Evolutionary conservation across 2,113 vertebrate species (phyloP).

Genomic region (Synchiropus splendidus): DNA sequence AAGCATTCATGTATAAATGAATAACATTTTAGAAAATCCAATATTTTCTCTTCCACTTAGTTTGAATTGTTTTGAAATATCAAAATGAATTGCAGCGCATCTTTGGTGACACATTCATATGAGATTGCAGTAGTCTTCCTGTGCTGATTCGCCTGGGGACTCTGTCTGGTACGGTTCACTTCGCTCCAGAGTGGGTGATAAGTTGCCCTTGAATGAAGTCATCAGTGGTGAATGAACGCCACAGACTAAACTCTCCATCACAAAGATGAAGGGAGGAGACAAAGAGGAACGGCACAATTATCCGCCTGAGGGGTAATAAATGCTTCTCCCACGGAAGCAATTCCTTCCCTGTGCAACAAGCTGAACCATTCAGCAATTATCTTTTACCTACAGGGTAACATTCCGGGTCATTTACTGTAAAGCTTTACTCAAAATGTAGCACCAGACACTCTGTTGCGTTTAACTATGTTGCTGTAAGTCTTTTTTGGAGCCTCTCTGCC

Average conservation of each 20-base stretch:
- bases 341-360: constrained; percentile 44
- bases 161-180: constrained; percentile 44
- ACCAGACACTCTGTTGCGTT: neutral
- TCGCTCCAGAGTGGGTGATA: constrained; percentile 63
- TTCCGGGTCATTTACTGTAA: constrained; percentile 24
- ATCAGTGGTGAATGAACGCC: constrained; percentile 65
- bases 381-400: constrained; percentile 47
- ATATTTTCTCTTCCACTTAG: no score
- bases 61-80: constrained; percentile 20
- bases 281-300: constrained; percentile 60
- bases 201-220: constrained; percentile 66
- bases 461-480: no score
- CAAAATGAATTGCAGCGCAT: constrained; percentile 10
- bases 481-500: no score
- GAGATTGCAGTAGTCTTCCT: constrained; percentile 26
- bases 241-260: constrained; percentile 64
- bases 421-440: neutral
- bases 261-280: constrained; percentile 62
- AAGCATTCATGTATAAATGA: no score
- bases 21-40: no score
- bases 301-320: constrained; percentile 59
- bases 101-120: constrained; percentile 27
- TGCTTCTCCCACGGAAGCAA: constrained; percentile 47
- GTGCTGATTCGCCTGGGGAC: constrained; percentile 46
- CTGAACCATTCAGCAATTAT: constrained; percentile 48